Evolutionary conservation across 2,888 invertebrate species (phyloP).

Genomic region (Criorhina ranunculi): DNA sequence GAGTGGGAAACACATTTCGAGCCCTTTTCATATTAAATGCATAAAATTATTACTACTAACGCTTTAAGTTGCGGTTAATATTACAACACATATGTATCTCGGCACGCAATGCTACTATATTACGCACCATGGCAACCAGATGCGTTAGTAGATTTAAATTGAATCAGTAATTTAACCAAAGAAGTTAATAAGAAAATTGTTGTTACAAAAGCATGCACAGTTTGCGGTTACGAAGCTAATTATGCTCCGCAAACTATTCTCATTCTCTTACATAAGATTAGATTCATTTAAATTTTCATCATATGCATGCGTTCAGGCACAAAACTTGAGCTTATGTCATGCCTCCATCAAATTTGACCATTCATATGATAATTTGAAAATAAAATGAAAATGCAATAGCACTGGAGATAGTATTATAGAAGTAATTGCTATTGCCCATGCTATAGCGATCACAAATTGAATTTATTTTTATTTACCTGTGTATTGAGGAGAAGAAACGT

Average conservation of each 20-base stretch:
- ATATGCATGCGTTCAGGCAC: not conserved
- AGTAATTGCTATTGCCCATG: constrained; percentile 3
- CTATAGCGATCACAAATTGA: constrained; percentile 14
- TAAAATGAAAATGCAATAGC: constrained; percentile 1
- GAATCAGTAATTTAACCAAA: constrained; percentile 2
- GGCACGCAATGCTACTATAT: constrained; percentile 3
- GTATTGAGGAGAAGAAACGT: constrained; percentile 9
- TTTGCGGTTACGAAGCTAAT: not conserved
- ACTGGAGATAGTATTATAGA: not conserved
- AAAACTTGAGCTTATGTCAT: not conserved
- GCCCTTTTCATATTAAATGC: not conserved
- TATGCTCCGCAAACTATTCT: constrained; percentile 29
- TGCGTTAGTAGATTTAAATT: not conserved
- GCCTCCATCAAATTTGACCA: not conserved
- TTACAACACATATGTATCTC: not conserved
- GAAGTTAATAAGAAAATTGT: constrained; percentile 1
- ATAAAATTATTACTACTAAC: not conserved
- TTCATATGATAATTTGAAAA: constrained; percentile 7
- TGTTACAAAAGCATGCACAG: constrained; percentile 13
- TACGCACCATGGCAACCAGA: not conserved
- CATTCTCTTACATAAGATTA: constrained; percentile 16
- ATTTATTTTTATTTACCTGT: constrained; percentile 20
- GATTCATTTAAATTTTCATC: not conserved
- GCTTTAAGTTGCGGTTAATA: not conserved
- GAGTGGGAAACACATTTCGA: constrained; percentile 11